Conservation (phyloP, 2,797 vertebrate genomes). For the Chaetodon trifasciatus region DNA sequence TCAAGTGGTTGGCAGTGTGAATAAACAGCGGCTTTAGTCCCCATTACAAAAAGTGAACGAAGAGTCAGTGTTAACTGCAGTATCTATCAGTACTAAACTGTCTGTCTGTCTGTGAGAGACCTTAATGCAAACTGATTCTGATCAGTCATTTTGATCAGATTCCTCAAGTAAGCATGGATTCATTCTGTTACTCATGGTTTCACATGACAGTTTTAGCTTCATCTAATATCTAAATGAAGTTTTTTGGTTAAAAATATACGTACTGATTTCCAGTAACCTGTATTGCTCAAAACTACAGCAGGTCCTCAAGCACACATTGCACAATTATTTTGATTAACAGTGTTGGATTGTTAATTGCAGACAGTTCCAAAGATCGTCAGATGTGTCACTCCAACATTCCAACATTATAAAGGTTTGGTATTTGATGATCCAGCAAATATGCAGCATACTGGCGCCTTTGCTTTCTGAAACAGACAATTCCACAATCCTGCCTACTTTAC, state of each 20-base stretch:
- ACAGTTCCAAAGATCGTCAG: no score
- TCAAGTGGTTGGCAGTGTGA: constrained; percentile 46
- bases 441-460: neutral
- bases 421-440: neutral
- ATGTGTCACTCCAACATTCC: no score
- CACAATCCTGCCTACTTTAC: neutral
- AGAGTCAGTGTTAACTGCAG: neutral
- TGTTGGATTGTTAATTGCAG: neutral
- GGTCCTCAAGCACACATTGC: neutral
- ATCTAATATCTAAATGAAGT: neutral
- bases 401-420: no score
- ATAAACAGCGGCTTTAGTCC: constrained; percentile 42
- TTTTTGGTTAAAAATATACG: neutral
- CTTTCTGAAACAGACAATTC: neutral
- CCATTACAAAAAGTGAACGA: constrained; percentile 2
- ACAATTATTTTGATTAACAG: neutral
- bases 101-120: neutral
- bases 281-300: neutral
- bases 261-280: neutral
- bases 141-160: neutral
- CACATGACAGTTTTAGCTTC: neutral
- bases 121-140: neutral
- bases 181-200: neutral
- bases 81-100: neutral
- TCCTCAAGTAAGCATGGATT: neutral